Evolutionary conservation across 2,888 invertebrate genomes (phyloP).

Genomic region (Meta bourneti): DNA sequence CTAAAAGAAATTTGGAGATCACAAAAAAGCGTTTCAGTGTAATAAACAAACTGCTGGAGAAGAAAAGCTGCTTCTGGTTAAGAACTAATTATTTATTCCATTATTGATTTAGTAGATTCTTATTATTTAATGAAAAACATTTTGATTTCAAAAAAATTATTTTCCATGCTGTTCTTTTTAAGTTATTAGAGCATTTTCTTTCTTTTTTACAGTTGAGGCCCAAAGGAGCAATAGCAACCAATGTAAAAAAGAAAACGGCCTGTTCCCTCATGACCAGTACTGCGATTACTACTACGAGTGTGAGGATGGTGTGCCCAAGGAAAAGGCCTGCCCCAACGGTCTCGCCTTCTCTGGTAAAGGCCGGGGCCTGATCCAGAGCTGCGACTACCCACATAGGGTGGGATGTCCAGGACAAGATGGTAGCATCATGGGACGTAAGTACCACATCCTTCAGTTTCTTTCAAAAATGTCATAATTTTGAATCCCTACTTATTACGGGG

Average conservation of each 20-base stretch:
- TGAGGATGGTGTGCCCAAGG: slow-evolving; percentile 88
- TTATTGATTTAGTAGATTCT: too few species aligned
- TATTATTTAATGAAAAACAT: too few species aligned
- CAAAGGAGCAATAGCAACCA: slow-evolving; percentile 33
- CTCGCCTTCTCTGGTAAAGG: slow-evolving; percentile 94
- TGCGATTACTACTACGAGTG: slow-evolving; percentile 94
- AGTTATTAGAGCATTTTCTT: not conserved
- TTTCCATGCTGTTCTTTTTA: too few species aligned
- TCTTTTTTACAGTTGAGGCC: slow-evolving; percentile 28
- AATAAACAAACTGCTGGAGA: too few species aligned
- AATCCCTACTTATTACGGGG: not conserved
- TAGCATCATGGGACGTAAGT: slow-evolving; percentile 78
- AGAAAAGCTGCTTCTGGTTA: too few species aligned
- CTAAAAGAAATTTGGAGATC: too few species aligned
- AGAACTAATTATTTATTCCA: too few species aligned
- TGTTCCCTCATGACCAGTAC: slow-evolving; percentile 82
- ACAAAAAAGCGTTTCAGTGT: too few species aligned
- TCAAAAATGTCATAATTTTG: not conserved
- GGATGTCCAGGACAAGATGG: slow-evolving; percentile 78
- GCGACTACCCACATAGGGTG: slow-evolving; percentile 78
- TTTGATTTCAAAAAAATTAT: too few species aligned
- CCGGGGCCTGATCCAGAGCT: slow-evolving; percentile 78
- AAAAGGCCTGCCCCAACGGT: slow-evolving; percentile 94
- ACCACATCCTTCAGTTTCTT: not conserved
- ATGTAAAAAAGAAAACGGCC: slow-evolving; percentile 66